A percentile compares a stretch with the other conserved stretches of the same genome.
These are phyloP conservation scores for Augochlorella aurata DNA, from an alignment of 2,888 invertebrate species.

Conservation along the genomic window DNA sequence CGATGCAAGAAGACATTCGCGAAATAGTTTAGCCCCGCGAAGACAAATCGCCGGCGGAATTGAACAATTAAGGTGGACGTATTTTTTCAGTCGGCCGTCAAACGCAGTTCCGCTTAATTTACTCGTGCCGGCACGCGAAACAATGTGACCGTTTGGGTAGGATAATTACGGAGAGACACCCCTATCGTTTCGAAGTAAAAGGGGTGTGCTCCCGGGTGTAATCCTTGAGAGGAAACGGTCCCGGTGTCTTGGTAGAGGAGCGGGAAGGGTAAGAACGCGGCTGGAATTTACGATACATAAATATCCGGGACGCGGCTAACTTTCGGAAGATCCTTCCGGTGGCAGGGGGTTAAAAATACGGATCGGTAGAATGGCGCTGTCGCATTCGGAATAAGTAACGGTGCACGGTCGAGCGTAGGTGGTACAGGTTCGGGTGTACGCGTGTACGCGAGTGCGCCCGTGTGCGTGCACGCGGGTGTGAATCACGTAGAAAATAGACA, in stretches of 20 bases:
- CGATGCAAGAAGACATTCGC: not conserved
- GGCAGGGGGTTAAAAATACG: slow-evolving; percentile 55
- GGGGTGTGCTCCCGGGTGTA: slow-evolving; percentile 52
- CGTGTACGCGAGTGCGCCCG: not conserved
- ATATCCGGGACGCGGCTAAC: slow-evolving; percentile 74
- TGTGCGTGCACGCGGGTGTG: slow-evolving; percentile 11
- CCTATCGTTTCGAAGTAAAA: slow-evolving; percentile 60
- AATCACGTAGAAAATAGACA: slow-evolving; percentile 52
- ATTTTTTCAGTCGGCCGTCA: slow-evolving; percentile 42
- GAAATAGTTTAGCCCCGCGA: not conserved
- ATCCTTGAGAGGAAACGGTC: slow-evolving; percentile 43
- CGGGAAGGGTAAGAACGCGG: slow-evolving; percentile 64
- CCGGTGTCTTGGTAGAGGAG: slow-evolving; percentile 44
- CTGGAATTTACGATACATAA: slow-evolving; percentile 75
- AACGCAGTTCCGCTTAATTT: slow-evolving; percentile 61
- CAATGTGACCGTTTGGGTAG: slow-evolving; percentile 70
- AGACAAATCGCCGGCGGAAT: slow-evolving; percentile 20
- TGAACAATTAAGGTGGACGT: slow-evolving; percentile 30
- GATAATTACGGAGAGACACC: slow-evolving; percentile 66
- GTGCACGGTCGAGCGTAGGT: slow-evolving; percentile 19
- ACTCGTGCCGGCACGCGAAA: slow-evolving; percentile 59
- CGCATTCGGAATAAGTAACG: slow-evolving; percentile 44
- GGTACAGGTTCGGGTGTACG: not conserved
- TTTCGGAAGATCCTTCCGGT: slow-evolving; percentile 71
- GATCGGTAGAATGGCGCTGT: slow-evolving; percentile 13